Base-by-base conservation (phyloP, 2,797 vertebrate species). In the Diglossa cyanea region DNA sequence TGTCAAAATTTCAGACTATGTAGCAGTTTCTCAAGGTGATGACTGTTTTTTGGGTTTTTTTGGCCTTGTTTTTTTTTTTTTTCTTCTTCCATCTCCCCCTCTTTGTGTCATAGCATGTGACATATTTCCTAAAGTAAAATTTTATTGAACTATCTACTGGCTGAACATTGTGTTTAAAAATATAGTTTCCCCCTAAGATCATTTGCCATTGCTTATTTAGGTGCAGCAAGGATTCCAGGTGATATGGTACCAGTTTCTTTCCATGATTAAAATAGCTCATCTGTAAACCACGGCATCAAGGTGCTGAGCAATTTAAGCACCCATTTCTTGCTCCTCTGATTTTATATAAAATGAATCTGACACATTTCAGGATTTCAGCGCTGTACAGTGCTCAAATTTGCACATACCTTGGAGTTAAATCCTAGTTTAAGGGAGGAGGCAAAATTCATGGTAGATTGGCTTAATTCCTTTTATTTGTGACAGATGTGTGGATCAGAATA, bases 51-150 rank as follows among this genome's bases (percentile, higher is more conserved):
- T 9, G 17, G 40, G 3, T 26, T 24, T 2, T 19, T 33, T 40
- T 35, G 7, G 7, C 5, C 23, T 13, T 21, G 2, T 8, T 10
- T 21, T 31, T 15, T 40, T 35, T 37, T 39, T 12, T 13, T 13
- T 30, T 4, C 7, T 2, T 4, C 2, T 7, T 15, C 17, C 2
- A 1, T 5, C 3, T 11, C 1, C 1, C 10, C 5, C 4, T 1
- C 20, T 42, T 54, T 70, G 13, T 87, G 39, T 66, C 15, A 15
- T 17, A 62, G 9, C 10, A 35, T 24, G 18, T 77, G 37, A 50
- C 18, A 14, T 70, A 25, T 85, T 63, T 80, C 45, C 30, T 35
- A 31, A 62, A 23, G 50, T 55, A 53, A 85, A 79, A 79, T 79
- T 51, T 58, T 48, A 37, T 44, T 75, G 25, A 18, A 8, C 45